Evolutionary conservation across 64 coral and sea anemone species (phyloP).

Genomic region (Porites australiensis): DNA sequence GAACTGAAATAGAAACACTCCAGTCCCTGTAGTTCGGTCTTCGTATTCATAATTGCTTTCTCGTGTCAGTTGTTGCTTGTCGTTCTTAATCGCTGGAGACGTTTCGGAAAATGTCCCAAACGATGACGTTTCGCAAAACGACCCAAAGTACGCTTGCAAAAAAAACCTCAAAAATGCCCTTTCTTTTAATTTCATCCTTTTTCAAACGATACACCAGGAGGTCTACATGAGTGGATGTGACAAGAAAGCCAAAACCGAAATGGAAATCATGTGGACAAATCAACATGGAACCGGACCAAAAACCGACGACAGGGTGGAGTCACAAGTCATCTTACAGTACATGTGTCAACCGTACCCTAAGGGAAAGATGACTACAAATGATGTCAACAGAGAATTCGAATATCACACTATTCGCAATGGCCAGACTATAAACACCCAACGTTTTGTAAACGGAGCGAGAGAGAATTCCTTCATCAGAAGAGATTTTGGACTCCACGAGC

Average conservation of each 20-base stretch:
- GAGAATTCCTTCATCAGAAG: background rate
- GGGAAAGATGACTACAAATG: background rate
- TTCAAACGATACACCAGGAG: background rate
- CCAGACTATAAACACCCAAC: background rate
- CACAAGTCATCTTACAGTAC: constrained; percentile 53
- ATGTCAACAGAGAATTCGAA: background rate
- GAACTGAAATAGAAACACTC: too few species aligned
- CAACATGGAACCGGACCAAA: constrained; percentile 21
- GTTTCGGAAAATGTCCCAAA: too few species aligned
- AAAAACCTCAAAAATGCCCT: background rate
- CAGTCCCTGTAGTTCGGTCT: too few species aligned
- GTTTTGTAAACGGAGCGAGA: background rate
- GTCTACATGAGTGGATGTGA: constrained; percentile 34
- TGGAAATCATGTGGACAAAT: constrained; percentile 56
- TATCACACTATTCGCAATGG: constrained; percentile 31
- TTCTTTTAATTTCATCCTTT: background rate
- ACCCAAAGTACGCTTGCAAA: too few species aligned
- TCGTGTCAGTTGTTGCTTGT: too few species aligned
- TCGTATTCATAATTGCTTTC: too few species aligned
- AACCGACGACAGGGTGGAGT: constrained; percentile 23
- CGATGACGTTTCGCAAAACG: too few species aligned
- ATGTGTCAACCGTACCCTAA: constrained; percentile 33
- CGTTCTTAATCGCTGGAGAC: too few species aligned
- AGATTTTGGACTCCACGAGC: constrained; percentile 27
- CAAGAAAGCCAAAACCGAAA: constrained; percentile 1